phyloP scores from a whole-genome alignment of 2,113 vertebrate species.

The Rhabdornis inornatus region DNA sequence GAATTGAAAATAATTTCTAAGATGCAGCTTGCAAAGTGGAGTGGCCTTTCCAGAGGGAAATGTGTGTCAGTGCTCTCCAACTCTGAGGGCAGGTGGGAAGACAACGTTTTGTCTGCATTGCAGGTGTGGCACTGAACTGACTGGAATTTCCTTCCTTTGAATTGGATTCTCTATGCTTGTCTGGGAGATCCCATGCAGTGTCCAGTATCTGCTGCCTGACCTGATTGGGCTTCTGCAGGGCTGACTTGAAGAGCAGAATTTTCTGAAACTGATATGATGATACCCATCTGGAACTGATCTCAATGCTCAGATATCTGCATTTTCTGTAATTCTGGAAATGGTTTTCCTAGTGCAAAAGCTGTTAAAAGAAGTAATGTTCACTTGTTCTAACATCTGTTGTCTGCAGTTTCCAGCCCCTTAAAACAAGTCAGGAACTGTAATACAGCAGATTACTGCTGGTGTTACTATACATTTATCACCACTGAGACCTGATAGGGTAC shows the following conservation, averaged over 20 bases:
- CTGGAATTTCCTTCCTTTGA: background rate
- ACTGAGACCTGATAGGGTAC: background rate
- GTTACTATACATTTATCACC: background rate
- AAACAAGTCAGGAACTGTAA: background rate
- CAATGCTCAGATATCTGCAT: background rate
- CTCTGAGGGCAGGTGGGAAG: fast-evolving
- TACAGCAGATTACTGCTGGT: background rate
- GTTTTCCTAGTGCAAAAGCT: background rate
- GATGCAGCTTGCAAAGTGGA: background rate
- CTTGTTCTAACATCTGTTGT: background rate
- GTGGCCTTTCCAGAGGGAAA: background rate
- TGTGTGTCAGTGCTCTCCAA: background rate
- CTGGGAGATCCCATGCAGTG: background rate
- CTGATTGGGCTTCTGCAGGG: background rate
- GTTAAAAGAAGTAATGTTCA: background rate
- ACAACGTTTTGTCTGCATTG: background rate
- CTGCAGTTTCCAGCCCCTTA: background rate
- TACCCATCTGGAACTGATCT: background rate
- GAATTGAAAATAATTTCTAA: background rate
- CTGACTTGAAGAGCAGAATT: background rate
- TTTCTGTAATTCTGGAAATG: background rate
- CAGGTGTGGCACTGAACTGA: background rate
- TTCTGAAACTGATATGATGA: background rate
- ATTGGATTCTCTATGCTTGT: fast-evolving
- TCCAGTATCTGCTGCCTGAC: background rate